Evolutionary conservation across 2,888 invertebrate species (phyloP), one percentile per base, ranked within the genome.

Genomic region (Lobophora halterata): DNA sequence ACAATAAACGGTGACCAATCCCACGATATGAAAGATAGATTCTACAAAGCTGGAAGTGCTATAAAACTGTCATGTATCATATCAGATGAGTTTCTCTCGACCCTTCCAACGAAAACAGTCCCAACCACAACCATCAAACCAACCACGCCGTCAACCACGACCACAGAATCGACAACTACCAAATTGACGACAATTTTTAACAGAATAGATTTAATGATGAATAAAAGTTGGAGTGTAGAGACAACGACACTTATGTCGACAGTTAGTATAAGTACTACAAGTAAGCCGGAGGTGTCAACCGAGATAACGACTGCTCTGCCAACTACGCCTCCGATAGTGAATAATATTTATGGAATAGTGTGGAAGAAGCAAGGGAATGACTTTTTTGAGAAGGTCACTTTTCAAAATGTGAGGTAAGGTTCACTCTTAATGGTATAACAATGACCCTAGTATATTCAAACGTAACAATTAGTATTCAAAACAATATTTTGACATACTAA

Each of bases 31-130:
- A 90, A 90, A 58, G 93, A 93, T 72, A 90, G 91, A 58, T 93
- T 92, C 71, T 93, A 92, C 74, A 93, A 93, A 79, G 90, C 92
- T 14, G 93, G 93, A 54, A 93, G 93, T 71, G 89, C 91, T 36
- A 92, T 93, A 55, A 92, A 93, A 71, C 81, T 93, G 46, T 89
- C 91, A 16, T 92, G 92, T 59, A 72, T 80, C 65, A 82, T 87
- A 80, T 81, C 86, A 62, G 85, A 85, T 33, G 79, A 83, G 39
- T 86, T 73, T 42, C 58, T 76, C 24, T 52, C 66, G 23, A 67
- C 74, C 10, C 53, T 80, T 38, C 61, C 78, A 2, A 75, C 71
- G 3, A 78, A 77, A 58, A 47, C 64, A 8, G 63, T 78, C 17
- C 36, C 55, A 1, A 71, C 77, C 5, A 73, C 77, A 1, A 47